Percentiles rank a stretch among this genome's conserved stretches.
These are phyloP conservation scores for Calameuta filiformis DNA, from an alignment of 2,888 invertebrate genomes.

Conservation along the genomic window DNA sequence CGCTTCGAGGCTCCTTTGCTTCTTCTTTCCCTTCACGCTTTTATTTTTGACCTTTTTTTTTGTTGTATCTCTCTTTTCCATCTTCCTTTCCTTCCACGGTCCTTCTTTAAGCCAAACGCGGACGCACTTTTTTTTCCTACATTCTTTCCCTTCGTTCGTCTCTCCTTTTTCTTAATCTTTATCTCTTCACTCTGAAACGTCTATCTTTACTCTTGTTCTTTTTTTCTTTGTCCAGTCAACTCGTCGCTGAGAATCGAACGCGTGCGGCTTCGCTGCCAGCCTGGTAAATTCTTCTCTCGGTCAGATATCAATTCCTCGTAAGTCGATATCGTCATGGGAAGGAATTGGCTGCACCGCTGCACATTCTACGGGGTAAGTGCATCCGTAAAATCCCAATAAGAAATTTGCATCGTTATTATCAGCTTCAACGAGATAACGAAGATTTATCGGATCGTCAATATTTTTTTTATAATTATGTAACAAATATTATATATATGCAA, in stretches of 20 bases:
- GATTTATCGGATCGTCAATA: no score
- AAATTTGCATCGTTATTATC: neutral
- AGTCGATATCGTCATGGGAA: neutral
- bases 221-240: neutral
- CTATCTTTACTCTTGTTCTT: neutral
- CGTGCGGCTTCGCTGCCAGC: neutral
- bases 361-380: neutral
- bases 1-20: conserved; percentile 4
- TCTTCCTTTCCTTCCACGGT: neutral
- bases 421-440: neutral
- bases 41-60: conserved; percentile 15
- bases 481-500: no score
- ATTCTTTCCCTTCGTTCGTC: neutral
- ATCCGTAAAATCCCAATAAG: neutral
- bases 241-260: neutral
- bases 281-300: neutral
- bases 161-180: neutral
- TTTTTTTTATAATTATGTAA: no score
- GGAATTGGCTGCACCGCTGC: neutral
- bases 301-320: neutral
- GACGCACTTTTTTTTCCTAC: neutral
- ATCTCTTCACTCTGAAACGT: neutral
- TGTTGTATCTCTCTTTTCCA: neutral
- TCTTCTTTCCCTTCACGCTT: conserved; percentile 11
- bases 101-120: neutral